phyloP scores from a whole-genome alignment of 2,113 vertebrate species.

The Apteryx owenii region DNA sequence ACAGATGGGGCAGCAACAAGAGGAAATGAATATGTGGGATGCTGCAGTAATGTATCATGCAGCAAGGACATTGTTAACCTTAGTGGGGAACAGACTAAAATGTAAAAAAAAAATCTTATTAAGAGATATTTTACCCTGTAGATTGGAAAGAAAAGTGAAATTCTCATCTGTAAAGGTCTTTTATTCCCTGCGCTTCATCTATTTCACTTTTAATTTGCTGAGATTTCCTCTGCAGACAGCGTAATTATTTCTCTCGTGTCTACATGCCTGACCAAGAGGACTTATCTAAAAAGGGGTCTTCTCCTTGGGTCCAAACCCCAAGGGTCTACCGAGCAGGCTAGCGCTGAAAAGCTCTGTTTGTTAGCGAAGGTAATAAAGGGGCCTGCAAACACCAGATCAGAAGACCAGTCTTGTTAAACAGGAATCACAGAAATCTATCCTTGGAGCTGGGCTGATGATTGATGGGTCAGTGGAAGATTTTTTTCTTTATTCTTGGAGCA shows the following conservation, averaged over 20 bases:
- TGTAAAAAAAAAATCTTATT: background rate
- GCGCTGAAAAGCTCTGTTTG: background rate
- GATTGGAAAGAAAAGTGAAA: background rate
- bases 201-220: slow-evolving; percentile 14
- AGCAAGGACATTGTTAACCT: background rate
- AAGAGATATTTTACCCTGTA: background rate
- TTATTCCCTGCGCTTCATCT: rapidly evolving
- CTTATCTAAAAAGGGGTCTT: background rate
- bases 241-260: background rate
- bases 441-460: background rate
- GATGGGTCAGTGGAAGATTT: background rate
- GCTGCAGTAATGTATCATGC: background rate
- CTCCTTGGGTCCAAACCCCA: background rate
- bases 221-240: background rate
- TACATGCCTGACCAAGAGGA: background rate
- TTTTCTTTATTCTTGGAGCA: background rate
- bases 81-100: background rate
- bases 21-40: background rate
- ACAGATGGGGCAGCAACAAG: background rate
- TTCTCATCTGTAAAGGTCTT: background rate
- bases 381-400: background rate
- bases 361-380: background rate
- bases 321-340: background rate
- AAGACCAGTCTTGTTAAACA: background rate
- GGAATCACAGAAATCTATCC: background rate